Base-by-base conservation (phyloP, 1,140 invertebrate species). In the Tetragnatha versicolor region DNA sequence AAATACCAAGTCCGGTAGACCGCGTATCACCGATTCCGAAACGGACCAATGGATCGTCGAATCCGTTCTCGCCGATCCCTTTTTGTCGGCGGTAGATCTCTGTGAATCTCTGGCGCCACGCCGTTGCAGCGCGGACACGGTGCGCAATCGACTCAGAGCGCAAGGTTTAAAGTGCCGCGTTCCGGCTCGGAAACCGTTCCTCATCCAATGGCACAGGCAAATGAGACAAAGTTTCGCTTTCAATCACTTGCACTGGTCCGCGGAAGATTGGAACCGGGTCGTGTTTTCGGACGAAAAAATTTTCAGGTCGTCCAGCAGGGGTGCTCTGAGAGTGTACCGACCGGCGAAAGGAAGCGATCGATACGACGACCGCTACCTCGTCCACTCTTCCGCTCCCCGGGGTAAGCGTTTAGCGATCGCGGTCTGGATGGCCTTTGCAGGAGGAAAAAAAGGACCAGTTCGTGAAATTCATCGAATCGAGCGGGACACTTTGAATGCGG, bases 261-360 rank as follows among this genome's bases (percentile, higher is more conserved):
- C 22, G 0, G n/a, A 27, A 2, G 63, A 66, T 45, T 66, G 63
- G 63, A 4, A 5, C 0, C n/a, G 27, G 0, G 22, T 66, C 7
- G 39, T 66, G 5, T 66, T 66, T 49, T 66, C 63, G 17, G 63
- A 66, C 25, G 63, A 66, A 20, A 66, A 66, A 47, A 29, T 66
- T 1, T 66, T 66, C 27, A 7, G n/a, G 3, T 45, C 63, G 0
- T 0, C n/a, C 1, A 20, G 39, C 5, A 25, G 22, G 1, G 63
- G 63, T 9, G 25, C 63, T 29, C 4, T 47, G 3, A 37, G 42
- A 3, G 63, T 66, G 20, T 66, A 29, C 6, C 37, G 63, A 6
- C 60, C 60, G 5, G 6, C 12, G 5, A 7, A 47, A 3, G 29
- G 33, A 9, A 27, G 10, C 3, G 9, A 17, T 7, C 31, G 60